Base-by-base conservation (phyloP, 2,797 vertebrate species). In the Mormyrus proboscirostris region DNA sequence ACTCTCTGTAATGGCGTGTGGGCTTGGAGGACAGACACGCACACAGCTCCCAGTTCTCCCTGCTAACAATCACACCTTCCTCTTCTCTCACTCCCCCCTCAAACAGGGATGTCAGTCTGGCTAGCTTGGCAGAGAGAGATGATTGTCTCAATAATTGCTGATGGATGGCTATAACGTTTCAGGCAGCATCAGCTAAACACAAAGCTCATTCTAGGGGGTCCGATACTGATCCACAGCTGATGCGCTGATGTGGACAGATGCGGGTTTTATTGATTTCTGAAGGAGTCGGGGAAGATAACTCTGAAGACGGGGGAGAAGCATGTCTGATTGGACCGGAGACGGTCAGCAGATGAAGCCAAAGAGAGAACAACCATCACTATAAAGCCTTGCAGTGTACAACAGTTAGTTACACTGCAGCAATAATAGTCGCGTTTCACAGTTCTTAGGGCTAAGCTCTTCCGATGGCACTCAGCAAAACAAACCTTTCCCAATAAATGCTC, bases 241-340 rank as follows among this genome's bases (percentile, higher is more conserved):
- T 84, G 79, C 44, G n/a, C 41, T 83, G 79, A 83, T 83, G 79
- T 83, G 79, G 44, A 49, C 38, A 83, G 79, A 83, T 83, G n/a
- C 9, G 47, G 47, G 16, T 84, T 51, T 50, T 84, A 84, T 84
- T 84, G 82, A 84, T 84, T 49, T 51, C 49, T 84, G 38, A 50
- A 51, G n/a, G n/a, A 47, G 44, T 19, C 44, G 7, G 49, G n/a
- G 47, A n/a, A 84, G 44, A 84, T 84, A 49, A n/a, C 82, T 76
- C 69, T 84, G 38, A 84, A 47, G 38, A 50, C 1, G 47, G 19
- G 19, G 49, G n/a, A n/a, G 82, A 50, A 8, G 47, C n/a, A 50
- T 22, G n/a, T 84, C 44, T 84, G 47, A 84, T 84, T 84, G 82
- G 82, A 51, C n/a, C n/a, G 0, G 19, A 47, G 82, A 84, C 51